Percentiles rank a stretch among this genome's conserved stretches.
Conservation (phyloP, 2,888 invertebrate genomes). For the Oligia latruncula region DNA sequence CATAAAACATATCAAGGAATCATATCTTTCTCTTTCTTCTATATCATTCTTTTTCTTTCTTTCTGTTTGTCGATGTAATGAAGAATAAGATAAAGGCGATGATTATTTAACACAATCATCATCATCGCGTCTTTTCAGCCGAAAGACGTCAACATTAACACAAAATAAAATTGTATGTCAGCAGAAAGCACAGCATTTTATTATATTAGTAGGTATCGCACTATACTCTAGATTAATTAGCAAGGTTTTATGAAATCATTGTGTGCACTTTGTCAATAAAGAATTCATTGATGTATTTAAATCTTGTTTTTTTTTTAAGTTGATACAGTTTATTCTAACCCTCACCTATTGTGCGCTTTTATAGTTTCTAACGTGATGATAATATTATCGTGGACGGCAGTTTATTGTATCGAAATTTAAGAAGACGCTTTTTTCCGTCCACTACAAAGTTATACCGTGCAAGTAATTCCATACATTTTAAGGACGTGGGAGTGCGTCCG, state of each 20-base stretch:
- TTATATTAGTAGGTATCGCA: background rate
- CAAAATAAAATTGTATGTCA: background rate
- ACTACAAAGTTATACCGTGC: too few relatives aligned
- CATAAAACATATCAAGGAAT: background rate
- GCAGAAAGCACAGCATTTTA: background rate
- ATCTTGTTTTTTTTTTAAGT: background rate
- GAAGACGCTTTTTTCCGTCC: too few relatives aligned
- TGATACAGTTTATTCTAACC: background rate
- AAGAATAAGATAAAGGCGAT: background rate
- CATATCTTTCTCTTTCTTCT: too few relatives aligned
- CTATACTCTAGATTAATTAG: background rate
- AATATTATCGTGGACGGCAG: too few relatives aligned
- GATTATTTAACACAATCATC: background rate
- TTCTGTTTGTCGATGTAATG: background rate
- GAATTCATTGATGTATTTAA: background rate
- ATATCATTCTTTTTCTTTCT: too few relatives aligned
- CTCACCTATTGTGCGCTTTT: too few relatives aligned
- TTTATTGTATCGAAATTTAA: too few relatives aligned
- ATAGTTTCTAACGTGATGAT: too few relatives aligned
- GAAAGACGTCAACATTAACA: background rate
- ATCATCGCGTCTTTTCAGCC: background rate
- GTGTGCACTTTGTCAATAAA: slow-evolving; percentile 8
- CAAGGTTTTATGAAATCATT: background rate
- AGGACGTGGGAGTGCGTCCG: too few relatives aligned
- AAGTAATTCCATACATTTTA: too few relatives aligned